Base-by-base conservation (phyloP, 1,140 invertebrate genomes). In the Wasmannia auropunctata region DNA sequence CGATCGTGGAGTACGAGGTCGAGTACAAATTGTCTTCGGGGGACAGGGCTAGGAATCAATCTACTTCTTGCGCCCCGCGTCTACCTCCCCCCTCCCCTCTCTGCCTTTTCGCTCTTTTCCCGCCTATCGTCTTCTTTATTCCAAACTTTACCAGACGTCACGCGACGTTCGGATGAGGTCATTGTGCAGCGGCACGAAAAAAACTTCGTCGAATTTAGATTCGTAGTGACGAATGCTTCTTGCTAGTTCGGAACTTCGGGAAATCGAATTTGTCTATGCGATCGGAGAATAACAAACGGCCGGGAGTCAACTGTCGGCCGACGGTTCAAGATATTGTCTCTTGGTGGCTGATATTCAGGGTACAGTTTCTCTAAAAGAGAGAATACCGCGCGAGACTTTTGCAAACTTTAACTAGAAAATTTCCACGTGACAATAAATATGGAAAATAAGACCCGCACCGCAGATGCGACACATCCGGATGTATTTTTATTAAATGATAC, bases 1-100 rank as follows among this genome's bases (percentile, higher is more conserved):
- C 90, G 90, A 92, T 93, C 91, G 90, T 76, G 85, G 86, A 91
- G 92, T 89, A 91, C 88, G 90, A 91, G 90, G 87, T 88, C 86
- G 91, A 88, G 91, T 93, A 93, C 92, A 93, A 93, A 93, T 93
- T 92, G 93, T 93, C 92, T 92, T 92, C 90, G 91, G 91, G 92
- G 91, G 92, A 93, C 91, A 89, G 87, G 88, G 87, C 84, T 83
- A 88, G 90, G 90, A 93, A 93, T 93, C 93, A 93, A 93, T 93
- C 92, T 93, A 93, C 91, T 93, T 93, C 92, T 93, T 93, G 91
- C n/a, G n/a, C n/a, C n/a, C n/a, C n/a, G n/a, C n/a, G n/a, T n/a
- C n/a, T n/a, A n/a, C 92, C 86, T 87, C 88, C 86, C 89, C 86
- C 88, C 88, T 62, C 77, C 62, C 31, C 28, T 28, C n/a, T 67